Conservation (phyloP, 2,113 vertebrate genomes). For the Psettodes erumei region DNA sequence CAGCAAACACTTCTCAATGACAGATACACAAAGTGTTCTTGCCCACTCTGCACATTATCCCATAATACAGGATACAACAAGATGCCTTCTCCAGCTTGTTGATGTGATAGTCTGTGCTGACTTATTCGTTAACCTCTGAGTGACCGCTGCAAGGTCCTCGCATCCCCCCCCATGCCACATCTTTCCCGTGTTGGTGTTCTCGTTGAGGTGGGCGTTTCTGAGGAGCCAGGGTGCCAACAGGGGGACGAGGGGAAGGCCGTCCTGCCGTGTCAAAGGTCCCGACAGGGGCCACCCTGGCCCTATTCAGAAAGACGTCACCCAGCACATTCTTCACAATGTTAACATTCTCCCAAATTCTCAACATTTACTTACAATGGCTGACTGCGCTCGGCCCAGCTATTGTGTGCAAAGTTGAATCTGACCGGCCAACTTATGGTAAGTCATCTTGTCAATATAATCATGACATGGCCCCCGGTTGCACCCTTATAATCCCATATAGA, state of each 20-base stretch:
- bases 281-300: conserved; percentile 65
- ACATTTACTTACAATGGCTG: conserved; percentile 76
- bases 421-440: conserved; percentile 70
- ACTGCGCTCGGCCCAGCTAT: conserved; percentile 51
- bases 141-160: conserved; percentile 71
- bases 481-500: conserved; percentile 74
- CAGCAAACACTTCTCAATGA: not conserved
- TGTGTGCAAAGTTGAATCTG: conserved; percentile 63
- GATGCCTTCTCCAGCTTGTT: not conserved
- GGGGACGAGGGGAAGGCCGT: conserved; percentile 62
- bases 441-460: conserved; percentile 74
- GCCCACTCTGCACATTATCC: not conserved
- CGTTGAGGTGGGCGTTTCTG: conserved; percentile 60
- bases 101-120: conserved; percentile 1
- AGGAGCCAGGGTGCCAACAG: conserved; percentile 57
- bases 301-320: conserved; percentile 75
- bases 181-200: conserved; percentile 43
- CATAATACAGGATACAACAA: not conserved
- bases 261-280: conserved; percentile 75
- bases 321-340: conserved; percentile 83
- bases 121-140: conserved; percentile 73
- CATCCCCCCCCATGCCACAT: conserved; percentile 35
- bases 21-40: not conserved
- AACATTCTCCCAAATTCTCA: conserved; percentile 82
- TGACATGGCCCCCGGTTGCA: conserved; percentile 73